Evolutionary conservation across 2,113 vertebrate species (phyloP), one percentile per base, ranked within the genome.

Genomic region (Capreolus pygargus): DNA sequence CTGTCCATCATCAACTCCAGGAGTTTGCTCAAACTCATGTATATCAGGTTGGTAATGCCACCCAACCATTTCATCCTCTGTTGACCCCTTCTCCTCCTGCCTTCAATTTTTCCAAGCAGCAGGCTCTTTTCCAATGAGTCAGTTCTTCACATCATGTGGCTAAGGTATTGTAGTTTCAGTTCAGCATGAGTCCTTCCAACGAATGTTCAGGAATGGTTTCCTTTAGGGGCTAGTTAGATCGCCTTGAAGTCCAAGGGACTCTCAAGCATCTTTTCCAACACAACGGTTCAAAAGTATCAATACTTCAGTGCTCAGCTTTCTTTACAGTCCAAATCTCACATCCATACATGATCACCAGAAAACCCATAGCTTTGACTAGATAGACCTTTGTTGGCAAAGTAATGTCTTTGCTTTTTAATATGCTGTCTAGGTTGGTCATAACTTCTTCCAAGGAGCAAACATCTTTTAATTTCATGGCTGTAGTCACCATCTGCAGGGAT

Each of bases 251-350:
- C 2, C 15, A n/a, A n/a, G 61, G 61, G 30, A 67, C 16, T n/a
- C 33, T 67, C 33, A 67, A 67, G 64, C 15, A 9, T 67, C 61
- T 64, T 64, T 30, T n/a, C 61, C 61, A 67, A 19, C 33, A 67
- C 61, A 67, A 0, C 0, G 0, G 4, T n/a, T 67, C 61, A 67
- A 67, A 67, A n/a, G 33, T 7, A n/a, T 19, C 33, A n/a, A n/a
- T n/a, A n/a, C 4, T 19, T 67, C 16, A 10, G 8, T 0, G 4
- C 33, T n/a, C 64, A n/a, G 16, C 33, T n/a, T 67, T 67, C 64
- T 67, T n/a, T 67, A 67, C 33, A n/a, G 8, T 67, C 17, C 8
- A n/a, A 67, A 19, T 19, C 64, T 67, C 16, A 67, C 8, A 67
- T 67, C 16, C 33, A 19, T n/a, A 67, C 33, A n/a, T 0, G 8